Evolutionary conservation across 1,140 invertebrate species (phyloP), one percentile per base, ranked within the genome.

Genomic region (Probaryconus sp.): DNA sequence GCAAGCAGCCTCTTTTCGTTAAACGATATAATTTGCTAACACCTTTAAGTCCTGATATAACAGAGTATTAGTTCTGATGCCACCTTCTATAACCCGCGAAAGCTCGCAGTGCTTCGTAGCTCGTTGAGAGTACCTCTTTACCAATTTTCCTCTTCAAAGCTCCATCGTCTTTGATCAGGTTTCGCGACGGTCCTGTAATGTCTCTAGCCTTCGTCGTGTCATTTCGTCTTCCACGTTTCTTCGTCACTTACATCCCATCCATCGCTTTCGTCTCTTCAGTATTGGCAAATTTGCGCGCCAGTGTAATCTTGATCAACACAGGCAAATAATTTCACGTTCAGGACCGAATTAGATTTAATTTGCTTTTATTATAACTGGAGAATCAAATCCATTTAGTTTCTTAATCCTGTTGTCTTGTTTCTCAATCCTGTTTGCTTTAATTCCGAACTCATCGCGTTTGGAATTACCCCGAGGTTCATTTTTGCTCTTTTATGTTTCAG

Each of bases 121-220:
- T 81, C 76, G 80, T 80, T 75, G 68, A 60, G 73, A 81, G 69
- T 81, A 78, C 82, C 84, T 84, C 83, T 86, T 85, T 86, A 82
- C 81, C 84, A 87, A 87, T 86, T 87, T 86, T 86, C 84, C 80
- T 85, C 79, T 81, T 85, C 83, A 82, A 85, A 85, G 83, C 83
- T 80, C 77, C 82, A 82, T 84, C 83, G 83, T 84, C 83, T 85
- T 85, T 87, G 84, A 87, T 87, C 85, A 87, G 83, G 78, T 82
- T 79, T 81, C 78, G 68, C 81, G 77, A 80, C 81, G 78, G 80
- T 79, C 80, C 81, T 80, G 77, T 85, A 83, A 82, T 81, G 81
- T 82, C 76, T 69, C 69, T 72, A 51, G 60, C 30, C 50, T 17
- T 7, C 30, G 40, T 48, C 48, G 26, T 47, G 18, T 55, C 65